Conservation (phyloP, 2,797 vertebrate species). For the Sparidentex hasta region DNA sequence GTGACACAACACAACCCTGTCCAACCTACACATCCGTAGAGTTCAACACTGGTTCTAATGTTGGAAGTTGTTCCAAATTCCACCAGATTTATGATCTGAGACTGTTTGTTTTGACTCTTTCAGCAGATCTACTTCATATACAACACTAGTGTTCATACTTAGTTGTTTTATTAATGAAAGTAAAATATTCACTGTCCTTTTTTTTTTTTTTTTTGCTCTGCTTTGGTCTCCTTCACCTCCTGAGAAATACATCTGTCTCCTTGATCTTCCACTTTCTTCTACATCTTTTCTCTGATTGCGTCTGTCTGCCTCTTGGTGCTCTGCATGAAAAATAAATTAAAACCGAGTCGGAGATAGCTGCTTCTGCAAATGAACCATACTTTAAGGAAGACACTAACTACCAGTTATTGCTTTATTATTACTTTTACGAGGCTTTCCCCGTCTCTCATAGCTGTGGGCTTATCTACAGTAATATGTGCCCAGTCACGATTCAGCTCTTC, state of each 20-base stretch:
- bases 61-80: too few relatives aligned
- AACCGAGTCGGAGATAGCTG: background rate
- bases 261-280: background rate
- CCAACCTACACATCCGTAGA: too few relatives aligned
- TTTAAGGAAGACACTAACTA: background rate
- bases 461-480: background rate
- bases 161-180: background rate
- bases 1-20: too few relatives aligned
- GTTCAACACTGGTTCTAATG: too few relatives aligned
- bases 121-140: background rate
- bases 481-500: background rate
- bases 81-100: too few relatives aligned
- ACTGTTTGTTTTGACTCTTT: background rate
- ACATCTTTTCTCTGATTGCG: background rate
- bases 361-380: background rate
- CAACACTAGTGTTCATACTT: background rate
- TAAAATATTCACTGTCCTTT: background rate
- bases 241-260: background rate
- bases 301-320: background rate
- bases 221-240: background rate
- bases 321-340: too few relatives aligned
- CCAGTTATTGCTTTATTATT: background rate
- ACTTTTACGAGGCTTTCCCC: background rate
- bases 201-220: background rate
- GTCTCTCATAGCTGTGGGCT: background rate